Evolutionary conservation across 2,113 vertebrate genomes (phyloP).

Genomic region (Gnathonemus longibarbis): DNA sequence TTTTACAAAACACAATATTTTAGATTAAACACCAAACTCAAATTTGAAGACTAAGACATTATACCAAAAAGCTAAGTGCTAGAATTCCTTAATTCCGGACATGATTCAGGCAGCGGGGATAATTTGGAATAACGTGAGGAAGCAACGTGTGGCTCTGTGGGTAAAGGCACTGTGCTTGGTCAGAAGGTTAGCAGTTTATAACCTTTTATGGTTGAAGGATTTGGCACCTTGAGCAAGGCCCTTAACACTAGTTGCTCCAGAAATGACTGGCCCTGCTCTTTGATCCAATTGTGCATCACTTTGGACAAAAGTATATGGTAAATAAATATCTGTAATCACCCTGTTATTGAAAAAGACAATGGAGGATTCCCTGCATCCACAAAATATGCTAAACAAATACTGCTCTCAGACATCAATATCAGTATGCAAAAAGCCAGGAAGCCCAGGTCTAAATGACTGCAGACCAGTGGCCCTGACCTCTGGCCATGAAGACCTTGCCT

Average conservation of each 20-base stretch:
- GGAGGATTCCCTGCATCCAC: not conserved
- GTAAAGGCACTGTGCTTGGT: not conserved
- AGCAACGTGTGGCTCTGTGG: not conserved
- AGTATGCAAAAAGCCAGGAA: not conserved
- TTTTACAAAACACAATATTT: not conserved
- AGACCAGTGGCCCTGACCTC: not conserved
- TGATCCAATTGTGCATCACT: too few relatives aligned
- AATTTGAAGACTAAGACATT: not conserved
- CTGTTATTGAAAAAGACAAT: not conserved
- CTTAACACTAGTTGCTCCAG: too few relatives aligned
- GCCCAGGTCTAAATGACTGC: not conserved
- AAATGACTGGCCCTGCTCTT: too few relatives aligned
- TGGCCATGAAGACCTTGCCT: not conserved
- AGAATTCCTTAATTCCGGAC: not conserved
- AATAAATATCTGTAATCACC: not conserved
- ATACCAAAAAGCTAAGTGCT: not conserved
- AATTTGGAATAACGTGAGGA: not conserved
- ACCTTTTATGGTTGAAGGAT: not conserved
- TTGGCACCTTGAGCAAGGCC: not conserved
- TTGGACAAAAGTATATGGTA: too few relatives aligned
- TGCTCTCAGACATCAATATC: not conserved
- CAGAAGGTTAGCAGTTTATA: not conserved
- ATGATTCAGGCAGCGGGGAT: not conserved
- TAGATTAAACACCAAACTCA: conserved; percentile 24
- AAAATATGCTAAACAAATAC: not conserved